A percentile compares a stretch with the other conserved stretches of the same genome.
These are phyloP conservation scores for Sebastes aleutianus DNA, from an alignment of 2,797 vertebrate species.

Conservation along the genomic window DNA sequence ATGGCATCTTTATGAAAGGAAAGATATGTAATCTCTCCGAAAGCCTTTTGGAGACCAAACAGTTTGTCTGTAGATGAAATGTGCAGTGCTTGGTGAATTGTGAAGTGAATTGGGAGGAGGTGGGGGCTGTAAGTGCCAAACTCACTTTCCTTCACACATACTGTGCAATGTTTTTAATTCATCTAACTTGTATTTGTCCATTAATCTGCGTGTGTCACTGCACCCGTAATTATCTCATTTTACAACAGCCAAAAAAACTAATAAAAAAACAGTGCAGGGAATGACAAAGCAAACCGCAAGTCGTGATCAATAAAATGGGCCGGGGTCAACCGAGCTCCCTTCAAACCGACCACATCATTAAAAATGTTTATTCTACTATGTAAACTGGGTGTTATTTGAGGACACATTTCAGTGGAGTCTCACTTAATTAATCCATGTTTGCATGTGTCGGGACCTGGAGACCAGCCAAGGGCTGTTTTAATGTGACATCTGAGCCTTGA, in stretches of 20 bases:
- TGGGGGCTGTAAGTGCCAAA: constrained; percentile 5
- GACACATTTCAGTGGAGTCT: not conserved
- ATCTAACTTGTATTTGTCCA: not conserved
- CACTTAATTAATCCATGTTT: not conserved
- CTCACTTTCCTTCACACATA: not conserved
- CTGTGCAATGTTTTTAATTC: constrained; percentile 14
- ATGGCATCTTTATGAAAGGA: constrained; percentile 80
- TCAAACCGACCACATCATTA: constrained; percentile 19
- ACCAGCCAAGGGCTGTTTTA: not conserved
- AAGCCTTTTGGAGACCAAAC: constrained; percentile 73
- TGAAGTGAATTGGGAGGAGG: constrained; percentile 34
- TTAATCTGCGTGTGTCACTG: not conserved
- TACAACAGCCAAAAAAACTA: not conserved
- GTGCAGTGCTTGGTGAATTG: constrained; percentile 53
- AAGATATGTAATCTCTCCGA: constrained; percentile 76
- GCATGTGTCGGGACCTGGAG: not conserved
- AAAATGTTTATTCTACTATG: not conserved
- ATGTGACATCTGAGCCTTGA: not conserved
- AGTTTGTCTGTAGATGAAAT: constrained; percentile 71
- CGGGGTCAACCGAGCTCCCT: not conserved
- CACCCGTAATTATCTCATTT: not conserved
- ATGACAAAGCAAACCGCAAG: not conserved
- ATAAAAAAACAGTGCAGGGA: not conserved
- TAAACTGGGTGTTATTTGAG: not conserved
- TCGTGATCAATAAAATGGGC: constrained; percentile 5